Base-by-base conservation (phyloP, 2,113 vertebrate species). In the Galbula dea region DNA sequence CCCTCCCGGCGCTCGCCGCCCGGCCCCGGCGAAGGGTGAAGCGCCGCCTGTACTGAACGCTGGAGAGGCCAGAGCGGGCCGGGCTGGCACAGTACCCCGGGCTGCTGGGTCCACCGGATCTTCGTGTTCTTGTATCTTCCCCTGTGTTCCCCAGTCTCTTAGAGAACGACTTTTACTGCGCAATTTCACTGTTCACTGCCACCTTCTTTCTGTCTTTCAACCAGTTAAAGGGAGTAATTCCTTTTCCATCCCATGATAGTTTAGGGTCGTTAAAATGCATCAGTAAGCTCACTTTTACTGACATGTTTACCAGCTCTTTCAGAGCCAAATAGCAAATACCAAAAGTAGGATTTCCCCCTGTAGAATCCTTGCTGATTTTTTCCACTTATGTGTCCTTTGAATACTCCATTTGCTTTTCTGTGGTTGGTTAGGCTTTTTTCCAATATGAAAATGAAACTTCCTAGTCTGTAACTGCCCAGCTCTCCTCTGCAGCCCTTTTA, bases 41-140 rank as follows among this genome's bases (percentile, higher is more conserved):
- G 34, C 7, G 15, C 13, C 0, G 9, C 8, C 8, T 14, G 2
- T 57, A 1, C 91, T 90, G 93, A 32, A 92, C 91, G 72, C 13
- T 7, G 93, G 93, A 78, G 36, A 94, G 1, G 11, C 12, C 6
- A 13, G 1, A 29, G 30, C 15, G 11, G 58, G 36, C 52, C 30
- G 29, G 6, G 52, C 8, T 14, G 29, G 52, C 27, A 32, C 52
- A 11, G 27, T 15, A 11, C 29, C 27, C 51, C 51, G 24, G 0
- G 21, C 34, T 2, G 0, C 17, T 0, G 67, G 0, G 12, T 0
- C 15, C 14, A 0, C 14, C 0, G 18, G 2, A 19, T 0, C n/a
- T n/a, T n/a, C n/a, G n/a, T n/a, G n/a, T n/a, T n/a, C n/a, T n/a
- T n/a, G n/a, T n/a, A n/a, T n/a, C n/a, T n/a, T n/a, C n/a, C n/a